phyloP scores from a whole-genome alignment of 64 coral and sea anemone genomes.

The Pocillopora damicornis region DNA sequence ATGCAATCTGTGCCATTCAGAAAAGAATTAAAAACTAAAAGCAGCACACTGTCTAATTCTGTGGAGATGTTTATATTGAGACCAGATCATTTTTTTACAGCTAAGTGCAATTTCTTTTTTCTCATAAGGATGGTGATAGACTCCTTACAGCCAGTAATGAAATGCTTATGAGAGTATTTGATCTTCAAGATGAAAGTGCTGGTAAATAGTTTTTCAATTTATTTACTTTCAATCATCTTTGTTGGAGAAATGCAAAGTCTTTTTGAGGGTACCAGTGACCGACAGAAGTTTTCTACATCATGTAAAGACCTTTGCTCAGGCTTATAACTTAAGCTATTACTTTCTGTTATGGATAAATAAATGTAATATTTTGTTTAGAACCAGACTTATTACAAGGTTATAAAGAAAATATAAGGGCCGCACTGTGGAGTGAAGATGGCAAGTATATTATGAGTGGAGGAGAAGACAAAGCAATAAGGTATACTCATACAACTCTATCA shows the following conservation, averaged over 20 bases:
- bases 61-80: too few relatives aligned
- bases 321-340: too few relatives aligned
- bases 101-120: constrained; percentile 6
- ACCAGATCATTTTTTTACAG: not conserved
- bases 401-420: constrained; percentile 74
- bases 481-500: not conserved
- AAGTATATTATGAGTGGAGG: constrained; percentile 84
- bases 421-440: constrained; percentile 62
- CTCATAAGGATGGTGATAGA: constrained; percentile 58
- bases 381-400: constrained; percentile 83
- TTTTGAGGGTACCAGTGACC: too few relatives aligned
- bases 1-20: too few relatives aligned
- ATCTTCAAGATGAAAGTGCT: constrained; percentile 67
- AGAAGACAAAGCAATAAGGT: constrained; percentile 95
- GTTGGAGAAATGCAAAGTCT: too few relatives aligned
- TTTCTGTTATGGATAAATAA: not conserved
- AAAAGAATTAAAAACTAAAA: too few relatives aligned
- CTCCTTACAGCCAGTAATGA: constrained; percentile 99
- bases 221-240: not conserved
- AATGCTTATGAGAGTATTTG: constrained; percentile 87
- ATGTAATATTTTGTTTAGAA: constrained; percentile 44
- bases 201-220: constrained; percentile 41
- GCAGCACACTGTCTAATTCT: too few relatives aligned
- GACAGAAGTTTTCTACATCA: too few relatives aligned
- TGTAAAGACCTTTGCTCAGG: too few relatives aligned